phyloP scores from a whole-genome alignment of 2,888 invertebrate species.

The Tetragnatha montana region DNA sequence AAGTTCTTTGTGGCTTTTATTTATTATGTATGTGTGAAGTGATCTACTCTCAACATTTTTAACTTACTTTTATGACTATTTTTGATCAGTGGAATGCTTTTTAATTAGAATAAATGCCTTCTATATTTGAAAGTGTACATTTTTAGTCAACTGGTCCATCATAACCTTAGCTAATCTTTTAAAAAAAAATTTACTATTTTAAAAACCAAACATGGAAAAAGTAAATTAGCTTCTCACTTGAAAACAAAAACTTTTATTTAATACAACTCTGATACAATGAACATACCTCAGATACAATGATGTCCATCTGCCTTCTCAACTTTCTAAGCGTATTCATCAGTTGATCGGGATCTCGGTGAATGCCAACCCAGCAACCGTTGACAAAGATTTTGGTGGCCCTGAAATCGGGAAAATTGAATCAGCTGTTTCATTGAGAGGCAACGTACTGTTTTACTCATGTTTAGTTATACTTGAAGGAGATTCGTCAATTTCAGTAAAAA shows the following conservation, averaged over 20 bases:
- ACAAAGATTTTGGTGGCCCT: conserved; percentile 99
- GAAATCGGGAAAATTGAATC: conserved; percentile 68
- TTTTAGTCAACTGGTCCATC: neutral
- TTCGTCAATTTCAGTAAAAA: neutral
- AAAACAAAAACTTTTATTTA: neutral
- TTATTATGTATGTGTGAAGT: no score
- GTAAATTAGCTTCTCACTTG: neutral
- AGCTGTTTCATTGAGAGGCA: neutral
- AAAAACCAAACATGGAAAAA: neutral
- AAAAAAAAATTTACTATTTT: neutral
- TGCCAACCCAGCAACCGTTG: conserved; percentile 99
- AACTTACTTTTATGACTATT: no score
- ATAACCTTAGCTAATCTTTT: neutral
- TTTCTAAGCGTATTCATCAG: conserved; percentile 98
- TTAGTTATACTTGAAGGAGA: neutral
- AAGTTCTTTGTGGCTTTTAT: no score
- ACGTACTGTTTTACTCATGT: neutral
- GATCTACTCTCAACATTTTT: no score
- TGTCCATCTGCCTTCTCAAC: conserved; percentile 98
- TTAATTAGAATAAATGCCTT: no score
- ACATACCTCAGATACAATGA: conserved; percentile 95
- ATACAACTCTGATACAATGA: neutral
- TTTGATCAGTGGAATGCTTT: no score
- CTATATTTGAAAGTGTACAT: no score
- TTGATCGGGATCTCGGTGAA: conserved; percentile 99